A percentile compares a stretch with the other conserved stretches of the same genome.
These are phyloP conservation scores for Pseudorasbora parva DNA, from an alignment of 2,113 vertebrate species.

Conservation along the genomic window DNA sequence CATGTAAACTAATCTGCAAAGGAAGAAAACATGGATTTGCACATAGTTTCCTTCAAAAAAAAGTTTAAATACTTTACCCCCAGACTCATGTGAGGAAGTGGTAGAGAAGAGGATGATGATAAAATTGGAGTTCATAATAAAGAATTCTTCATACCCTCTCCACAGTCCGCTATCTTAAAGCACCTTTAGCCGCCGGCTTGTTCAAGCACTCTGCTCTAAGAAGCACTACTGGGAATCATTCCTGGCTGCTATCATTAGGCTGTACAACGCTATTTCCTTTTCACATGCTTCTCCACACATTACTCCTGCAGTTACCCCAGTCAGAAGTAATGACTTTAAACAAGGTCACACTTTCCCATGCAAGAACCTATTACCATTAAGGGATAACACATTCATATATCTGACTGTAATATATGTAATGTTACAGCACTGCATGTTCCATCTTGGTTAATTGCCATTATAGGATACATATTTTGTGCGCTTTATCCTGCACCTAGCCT, in stretches of 20 bases:
- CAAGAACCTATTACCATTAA: conserved; percentile 1
- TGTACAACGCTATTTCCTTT: background rate
- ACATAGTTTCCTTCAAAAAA: background rate
- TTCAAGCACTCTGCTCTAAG: conserved; percentile 17
- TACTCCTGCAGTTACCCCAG: conserved; percentile 11
- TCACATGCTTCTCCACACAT: conserved; percentile 7
- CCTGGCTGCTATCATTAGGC: conserved; percentile 21
- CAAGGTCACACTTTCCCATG: conserved; percentile 28
- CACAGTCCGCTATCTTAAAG: background rate
- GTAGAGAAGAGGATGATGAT: background rate
- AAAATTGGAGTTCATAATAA: conserved; percentile 22
- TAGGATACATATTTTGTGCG: background rate
- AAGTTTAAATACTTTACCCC: background rate
- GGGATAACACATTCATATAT: conserved; percentile 13
- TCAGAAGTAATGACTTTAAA: conserved; percentile 27
- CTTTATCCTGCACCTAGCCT: background rate
- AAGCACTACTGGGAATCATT: conserved; percentile 33
- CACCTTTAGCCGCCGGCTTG: conserved; percentile 36
- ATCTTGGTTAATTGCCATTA: background rate
- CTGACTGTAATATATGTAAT: background rate
- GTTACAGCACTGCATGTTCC: background rate
- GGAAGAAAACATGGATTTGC: conserved; percentile 31
- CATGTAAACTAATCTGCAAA: conserved; percentile 24
- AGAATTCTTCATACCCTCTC: conserved; percentile 29
- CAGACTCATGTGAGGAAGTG: background rate